phyloP scores from a whole-genome alignment of 2,113 vertebrate species.

The Triplophysa tibetana region DNA sequence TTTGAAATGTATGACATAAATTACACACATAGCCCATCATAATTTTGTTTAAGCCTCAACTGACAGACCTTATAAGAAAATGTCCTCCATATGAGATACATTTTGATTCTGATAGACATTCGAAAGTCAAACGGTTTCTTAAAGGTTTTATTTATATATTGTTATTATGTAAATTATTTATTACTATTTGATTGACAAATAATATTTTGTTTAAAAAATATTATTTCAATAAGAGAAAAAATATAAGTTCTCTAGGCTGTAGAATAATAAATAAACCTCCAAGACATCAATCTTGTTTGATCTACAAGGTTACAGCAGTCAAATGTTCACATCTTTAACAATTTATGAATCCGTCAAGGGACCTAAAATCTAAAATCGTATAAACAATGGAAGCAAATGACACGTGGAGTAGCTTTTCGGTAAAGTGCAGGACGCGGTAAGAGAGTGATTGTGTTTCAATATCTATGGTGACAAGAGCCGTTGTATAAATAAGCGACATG shows the following conservation, averaged over 20 bases:
- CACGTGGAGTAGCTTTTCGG: not conserved
- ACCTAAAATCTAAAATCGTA: not conserved
- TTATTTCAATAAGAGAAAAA: not conserved
- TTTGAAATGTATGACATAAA: not conserved
- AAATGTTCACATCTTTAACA: not conserved
- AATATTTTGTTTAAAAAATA: no score
- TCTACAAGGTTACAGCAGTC: not conserved
- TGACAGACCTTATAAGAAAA: not conserved
- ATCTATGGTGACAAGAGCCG: constrained; percentile 74
- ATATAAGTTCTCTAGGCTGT: no score
- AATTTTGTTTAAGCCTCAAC: not conserved
- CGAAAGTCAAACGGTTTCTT: no score
- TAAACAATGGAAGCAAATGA: not conserved
- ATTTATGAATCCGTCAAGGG: not conserved
- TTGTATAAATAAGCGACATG: constrained; percentile 71
- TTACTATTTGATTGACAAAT: no score
- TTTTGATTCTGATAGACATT: not conserved
- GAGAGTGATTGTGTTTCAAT: constrained; percentile 31
- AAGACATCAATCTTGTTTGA: not conserved
- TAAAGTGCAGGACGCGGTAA: constrained; percentile 44
- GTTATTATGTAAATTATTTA: no score
- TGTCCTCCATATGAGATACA: not conserved
- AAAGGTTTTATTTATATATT: not conserved
- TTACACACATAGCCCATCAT: not conserved
- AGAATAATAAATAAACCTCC: not conserved